A percentile compares a stretch with the other conserved stretches of the same genome.
These are phyloP conservation scores for Tipula unca DNA, from an alignment of 2,888 invertebrate genomes.

Conservation along the genomic window DNA sequence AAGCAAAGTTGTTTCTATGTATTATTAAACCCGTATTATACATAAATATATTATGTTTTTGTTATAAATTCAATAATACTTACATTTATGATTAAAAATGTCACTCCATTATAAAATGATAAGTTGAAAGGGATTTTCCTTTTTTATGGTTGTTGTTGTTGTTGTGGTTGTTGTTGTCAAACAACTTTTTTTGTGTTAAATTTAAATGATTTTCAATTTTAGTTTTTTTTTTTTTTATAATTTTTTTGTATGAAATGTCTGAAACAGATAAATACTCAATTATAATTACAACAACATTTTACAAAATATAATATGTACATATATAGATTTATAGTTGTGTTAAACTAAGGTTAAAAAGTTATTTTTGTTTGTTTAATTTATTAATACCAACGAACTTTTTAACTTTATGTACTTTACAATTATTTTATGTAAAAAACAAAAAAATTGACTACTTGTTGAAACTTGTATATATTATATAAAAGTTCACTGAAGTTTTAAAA, in stretches of 20 bases:
- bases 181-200: not conserved
- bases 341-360: not conserved
- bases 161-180: not conserved
- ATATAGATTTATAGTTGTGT: not conserved
- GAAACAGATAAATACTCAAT: not conserved
- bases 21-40: not conserved
- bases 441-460: not conserved
- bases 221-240: not conserved
- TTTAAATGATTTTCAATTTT: not conserved
- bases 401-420: not conserved
- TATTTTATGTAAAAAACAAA: not conserved
- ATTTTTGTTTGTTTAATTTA: not conserved
- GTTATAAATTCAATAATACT: not conserved
- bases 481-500: not conserved
- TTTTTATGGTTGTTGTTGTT: slow-evolving; percentile 1
- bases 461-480: not conserved
- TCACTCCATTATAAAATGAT: slow-evolving; percentile 4
- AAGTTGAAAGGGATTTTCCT: slow-evolving; percentile 14
- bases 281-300: not conserved
- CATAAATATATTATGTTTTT: not conserved
- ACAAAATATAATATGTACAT: not conserved
- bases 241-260: not conserved
- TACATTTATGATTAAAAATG: not conserved
- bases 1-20: not conserved
- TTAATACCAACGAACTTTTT: not conserved